Conservation (phyloP, 2,113 vertebrate species). For the Gobiocypris rarus region DNA sequence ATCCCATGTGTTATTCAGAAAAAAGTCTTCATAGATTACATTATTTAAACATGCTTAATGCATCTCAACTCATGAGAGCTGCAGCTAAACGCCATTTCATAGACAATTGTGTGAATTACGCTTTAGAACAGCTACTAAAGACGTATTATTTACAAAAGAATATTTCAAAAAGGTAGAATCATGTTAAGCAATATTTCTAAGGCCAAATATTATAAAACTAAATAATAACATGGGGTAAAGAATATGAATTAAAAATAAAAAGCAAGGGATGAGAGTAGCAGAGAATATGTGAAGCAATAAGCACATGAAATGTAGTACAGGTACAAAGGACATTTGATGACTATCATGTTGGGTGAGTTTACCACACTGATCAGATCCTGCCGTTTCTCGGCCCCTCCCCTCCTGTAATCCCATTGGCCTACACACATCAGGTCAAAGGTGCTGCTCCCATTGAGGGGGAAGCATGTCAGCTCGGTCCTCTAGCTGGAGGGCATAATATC, state of each 20-base stretch:
- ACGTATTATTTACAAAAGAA: not conserved
- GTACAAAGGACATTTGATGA: constrained; percentile 32
- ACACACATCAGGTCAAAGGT: constrained; percentile 18
- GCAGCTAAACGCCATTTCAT: constrained; percentile 9
- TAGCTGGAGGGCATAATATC: too few relatives aligned
- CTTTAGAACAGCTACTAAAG: not conserved
- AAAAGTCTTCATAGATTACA: constrained; percentile 19
- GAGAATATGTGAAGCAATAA: constrained; percentile 13
- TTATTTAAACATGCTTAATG: constrained; percentile 7
- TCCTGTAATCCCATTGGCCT: constrained; percentile 9
- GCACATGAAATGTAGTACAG: not conserved
- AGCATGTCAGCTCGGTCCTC: not conserved
- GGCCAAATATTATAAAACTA: constrained; percentile 23
- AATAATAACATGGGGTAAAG: not conserved
- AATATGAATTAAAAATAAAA: not conserved
- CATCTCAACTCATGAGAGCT: not conserved
- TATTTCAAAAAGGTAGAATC: not conserved
- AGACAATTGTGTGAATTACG: not conserved
- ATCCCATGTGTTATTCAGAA: constrained; percentile 1
- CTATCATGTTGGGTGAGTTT: not conserved
- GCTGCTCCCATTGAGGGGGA: constrained; percentile 2
- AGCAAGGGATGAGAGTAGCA: not conserved
- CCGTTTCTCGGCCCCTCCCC: not conserved
- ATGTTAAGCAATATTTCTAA: constrained; percentile 1
- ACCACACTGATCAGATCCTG: constrained; percentile 10